A percentile compares a stretch with the other conserved stretches of the same genome.
Evolutionary conservation across 2,888 invertebrate species (phyloP).

Genomic region (Syrphus vitripennis): DNA sequence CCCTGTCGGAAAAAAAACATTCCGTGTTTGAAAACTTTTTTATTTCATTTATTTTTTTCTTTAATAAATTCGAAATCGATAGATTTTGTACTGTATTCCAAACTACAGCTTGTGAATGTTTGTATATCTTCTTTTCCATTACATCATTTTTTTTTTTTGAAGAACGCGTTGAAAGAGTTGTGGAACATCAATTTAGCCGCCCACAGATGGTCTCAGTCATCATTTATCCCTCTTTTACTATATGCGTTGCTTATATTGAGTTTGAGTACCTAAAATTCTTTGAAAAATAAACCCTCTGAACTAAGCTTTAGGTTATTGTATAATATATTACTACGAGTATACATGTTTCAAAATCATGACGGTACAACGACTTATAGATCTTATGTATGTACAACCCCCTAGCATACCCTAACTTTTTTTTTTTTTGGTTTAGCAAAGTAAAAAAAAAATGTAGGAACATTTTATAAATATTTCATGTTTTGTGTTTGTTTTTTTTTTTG

Average conservation of each 20-base stretch:
- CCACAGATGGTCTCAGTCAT: background rate
- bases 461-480: constrained; percentile 8
- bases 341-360: constrained; percentile 9
- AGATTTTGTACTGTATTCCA: background rate
- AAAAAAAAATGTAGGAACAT: background rate
- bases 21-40: background rate
- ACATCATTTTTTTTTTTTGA: background rate
- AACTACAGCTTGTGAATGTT: background rate
- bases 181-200: background rate
- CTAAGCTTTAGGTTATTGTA: constrained; percentile 1
- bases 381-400: no score
- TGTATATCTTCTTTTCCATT: background rate
- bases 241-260: background rate
- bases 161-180: constrained; percentile 1
- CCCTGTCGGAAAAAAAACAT: background rate
- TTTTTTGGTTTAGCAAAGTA: background rate
- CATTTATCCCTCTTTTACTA: background rate
- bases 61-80: background rate
- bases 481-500: background rate
- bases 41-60: background rate
- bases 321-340: background rate
- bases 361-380: background rate
- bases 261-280: background rate
- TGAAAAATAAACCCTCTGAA: background rate
- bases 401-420: background rate